Base-by-base conservation (phyloP, 2,113 vertebrate genomes). In the Ageneiosus marmoratus region DNA sequence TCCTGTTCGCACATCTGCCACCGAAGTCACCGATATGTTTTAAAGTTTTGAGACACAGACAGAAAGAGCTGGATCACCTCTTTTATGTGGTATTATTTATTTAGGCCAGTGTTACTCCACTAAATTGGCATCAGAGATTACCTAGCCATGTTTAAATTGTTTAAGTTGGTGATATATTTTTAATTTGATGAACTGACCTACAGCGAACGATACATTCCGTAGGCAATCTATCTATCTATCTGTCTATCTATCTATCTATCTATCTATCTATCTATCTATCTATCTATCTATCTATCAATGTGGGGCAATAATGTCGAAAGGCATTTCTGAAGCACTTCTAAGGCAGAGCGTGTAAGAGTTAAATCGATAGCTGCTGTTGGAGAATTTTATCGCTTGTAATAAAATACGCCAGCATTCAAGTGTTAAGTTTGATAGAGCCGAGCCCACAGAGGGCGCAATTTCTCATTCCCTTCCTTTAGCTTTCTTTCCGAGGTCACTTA, bases 261-360 rank as follows among this genome's bases (percentile, higher is more conserved):
- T 74, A 18, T 51, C 46, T 51, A 74, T 75, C 72, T 74, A 18
- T 74, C 48, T 51, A 53, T 55, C 50, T 75, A 29, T 73, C 70
- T 75, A 53, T 75, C 27, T 75, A 32, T 75, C 72, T 51, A 75
- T 75, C 48, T 53, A 74, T 75, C 73, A 32, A 75, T 75, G 87
- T 87, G 79, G 79, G 79, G 79, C 79, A 93, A 91, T 90, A 93
- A 92, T 93, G 91, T 94, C 93, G 88, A 92, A 86, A 86, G 90
- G 91, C 92, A 91, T 94, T 87, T 92, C 86, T 89, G 83, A 94
- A 95, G 94, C 94, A 94, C 94, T 95, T 95, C 91, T 89, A 85
- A 84, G 87, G 89, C 84, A 84, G 88, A 84, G 91, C 84, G 85
- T 87, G 55, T 82, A 67, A 87, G 86, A 62, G 67, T 65, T n/a